Evolutionary conservation across 2,888 invertebrate species (phyloP).

Genomic region (Pachliopta kotzebuea): DNA sequence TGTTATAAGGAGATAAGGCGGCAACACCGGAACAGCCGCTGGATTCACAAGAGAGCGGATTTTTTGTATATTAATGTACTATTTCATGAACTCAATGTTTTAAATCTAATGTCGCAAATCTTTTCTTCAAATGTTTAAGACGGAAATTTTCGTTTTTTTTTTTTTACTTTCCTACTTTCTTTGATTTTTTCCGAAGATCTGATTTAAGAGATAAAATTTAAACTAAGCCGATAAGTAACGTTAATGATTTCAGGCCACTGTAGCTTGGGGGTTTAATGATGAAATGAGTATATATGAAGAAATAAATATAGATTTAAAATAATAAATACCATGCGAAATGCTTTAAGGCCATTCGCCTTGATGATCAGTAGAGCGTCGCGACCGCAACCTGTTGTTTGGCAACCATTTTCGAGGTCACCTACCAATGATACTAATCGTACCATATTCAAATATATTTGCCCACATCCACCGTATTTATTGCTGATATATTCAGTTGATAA

Average conservation of each 20-base stretch:
- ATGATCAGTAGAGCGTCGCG: slow-evolving; percentile 66
- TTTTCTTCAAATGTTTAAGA: not conserved
- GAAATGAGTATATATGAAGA: too few species aligned
- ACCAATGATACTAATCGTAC: slow-evolving; percentile 29
- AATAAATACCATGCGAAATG: not conserved
- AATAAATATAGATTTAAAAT: too few species aligned
- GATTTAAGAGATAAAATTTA: not conserved
- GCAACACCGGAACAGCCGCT: slow-evolving; percentile 10
- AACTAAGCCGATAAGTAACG: too few species aligned
- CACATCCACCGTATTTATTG: not conserved
- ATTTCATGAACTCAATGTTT: not conserved
- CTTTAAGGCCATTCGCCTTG: slow-evolving; percentile 56
- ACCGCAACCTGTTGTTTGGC: slow-evolving; percentile 65
- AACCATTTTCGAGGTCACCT: slow-evolving; percentile 53
- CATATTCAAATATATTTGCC: not conserved
- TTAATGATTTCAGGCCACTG: too few species aligned
- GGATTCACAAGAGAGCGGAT: slow-evolving; percentile 18
- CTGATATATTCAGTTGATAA: not conserved
- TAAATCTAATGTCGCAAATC: not conserved
- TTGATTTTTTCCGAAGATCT: not conserved
- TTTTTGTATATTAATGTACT: slow-evolving; percentile 17
- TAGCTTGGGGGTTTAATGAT: too few species aligned
- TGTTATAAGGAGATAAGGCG: slow-evolving; percentile 17
- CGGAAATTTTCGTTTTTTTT: not conserved
- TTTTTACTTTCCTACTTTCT: too few species aligned